These are phyloP conservation scores for Pandemis heparana DNA, from an alignment of 2,888 invertebrate genomes.

Conservation along the genomic window DNA sequence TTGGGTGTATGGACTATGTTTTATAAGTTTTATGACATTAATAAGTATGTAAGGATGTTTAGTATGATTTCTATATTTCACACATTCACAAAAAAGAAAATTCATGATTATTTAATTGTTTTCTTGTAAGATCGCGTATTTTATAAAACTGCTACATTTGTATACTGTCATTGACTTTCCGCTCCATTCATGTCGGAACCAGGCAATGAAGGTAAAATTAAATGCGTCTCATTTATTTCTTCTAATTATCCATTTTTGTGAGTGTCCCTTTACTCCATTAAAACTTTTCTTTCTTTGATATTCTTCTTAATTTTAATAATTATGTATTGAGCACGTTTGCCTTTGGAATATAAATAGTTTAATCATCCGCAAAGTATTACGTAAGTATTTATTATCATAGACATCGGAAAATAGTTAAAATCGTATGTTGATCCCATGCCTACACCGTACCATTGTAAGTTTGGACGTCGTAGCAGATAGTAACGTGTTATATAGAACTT, in stretches of 20 bases:
- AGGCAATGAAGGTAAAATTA: constrained; percentile 83
- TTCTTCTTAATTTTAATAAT: constrained; percentile 48
- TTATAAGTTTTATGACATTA: background rate
- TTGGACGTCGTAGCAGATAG: constrained; percentile 19
- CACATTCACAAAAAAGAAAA: background rate
- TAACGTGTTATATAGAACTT: background rate
- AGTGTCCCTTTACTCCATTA: constrained; percentile 63
- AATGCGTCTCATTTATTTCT: constrained; percentile 60
- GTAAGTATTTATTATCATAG: constrained; percentile 34
- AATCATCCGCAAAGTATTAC: constrained; percentile 20
- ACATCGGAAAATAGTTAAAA: constrained; percentile 13
- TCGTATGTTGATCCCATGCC: constrained; percentile 13
- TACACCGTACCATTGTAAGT: constrained; percentile 21
- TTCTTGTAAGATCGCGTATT: background rate
- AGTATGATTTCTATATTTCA: background rate
- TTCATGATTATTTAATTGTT: background rate
- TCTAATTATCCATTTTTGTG: constrained; percentile 68
- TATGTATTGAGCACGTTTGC: constrained; percentile 65
- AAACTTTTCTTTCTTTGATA: constrained; percentile 51
- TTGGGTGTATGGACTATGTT: too few species aligned
- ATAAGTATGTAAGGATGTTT: background rate
- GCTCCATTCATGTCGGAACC: constrained; percentile 81
- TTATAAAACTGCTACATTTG: constrained; percentile 46
- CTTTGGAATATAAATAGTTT: constrained; percentile 36
- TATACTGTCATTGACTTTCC: constrained; percentile 71